Evolutionary conservation across 2,888 invertebrate genomes (phyloP).

Genomic region (Leuctra nigra): DNA sequence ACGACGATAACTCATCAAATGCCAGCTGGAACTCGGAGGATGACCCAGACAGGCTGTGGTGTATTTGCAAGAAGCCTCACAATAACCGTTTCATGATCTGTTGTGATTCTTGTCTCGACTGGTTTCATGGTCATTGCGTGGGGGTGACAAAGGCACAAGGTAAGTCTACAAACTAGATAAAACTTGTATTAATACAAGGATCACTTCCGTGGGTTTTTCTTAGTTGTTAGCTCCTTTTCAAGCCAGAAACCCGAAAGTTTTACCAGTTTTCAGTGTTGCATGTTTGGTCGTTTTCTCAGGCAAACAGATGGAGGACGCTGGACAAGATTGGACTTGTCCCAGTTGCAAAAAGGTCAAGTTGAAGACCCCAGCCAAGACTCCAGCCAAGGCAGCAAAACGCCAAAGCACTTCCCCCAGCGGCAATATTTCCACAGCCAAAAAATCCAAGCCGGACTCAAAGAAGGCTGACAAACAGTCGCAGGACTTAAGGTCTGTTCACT

Average conservation of each 20-base stretch:
- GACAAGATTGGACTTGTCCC: slow-evolving; percentile 84
- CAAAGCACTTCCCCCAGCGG: not conserved
- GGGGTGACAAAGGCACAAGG: slow-evolving; percentile 80
- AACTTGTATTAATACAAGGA: no score
- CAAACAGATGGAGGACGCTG: slow-evolving; percentile 78
- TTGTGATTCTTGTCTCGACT: slow-evolving; percentile 92
- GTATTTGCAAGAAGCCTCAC: slow-evolving; percentile 91
- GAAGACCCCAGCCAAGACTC: slow-evolving; percentile 3
- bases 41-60: slow-evolving; percentile 91
- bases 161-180: not conserved
- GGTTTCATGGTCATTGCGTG: slow-evolving; percentile 96
- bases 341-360: slow-evolving; percentile 48
- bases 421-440: no score
- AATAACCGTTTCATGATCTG: slow-evolving; percentile 94
- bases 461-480: not conserved
- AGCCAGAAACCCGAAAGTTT: no score
- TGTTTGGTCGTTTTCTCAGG: slow-evolving; percentile 42
- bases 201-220: no score
- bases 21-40: slow-evolving; percentile 69
- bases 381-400: not conserved
- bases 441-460: no score
- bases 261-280: no score
- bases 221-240: no score
- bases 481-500: no score
- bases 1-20: slow-evolving; percentile 45